Percentiles rank a stretch among this genome's conserved stretches.
phyloP scores from a whole-genome alignment of 2,888 invertebrate species.

The Brassicogethes aeneus region DNA sequence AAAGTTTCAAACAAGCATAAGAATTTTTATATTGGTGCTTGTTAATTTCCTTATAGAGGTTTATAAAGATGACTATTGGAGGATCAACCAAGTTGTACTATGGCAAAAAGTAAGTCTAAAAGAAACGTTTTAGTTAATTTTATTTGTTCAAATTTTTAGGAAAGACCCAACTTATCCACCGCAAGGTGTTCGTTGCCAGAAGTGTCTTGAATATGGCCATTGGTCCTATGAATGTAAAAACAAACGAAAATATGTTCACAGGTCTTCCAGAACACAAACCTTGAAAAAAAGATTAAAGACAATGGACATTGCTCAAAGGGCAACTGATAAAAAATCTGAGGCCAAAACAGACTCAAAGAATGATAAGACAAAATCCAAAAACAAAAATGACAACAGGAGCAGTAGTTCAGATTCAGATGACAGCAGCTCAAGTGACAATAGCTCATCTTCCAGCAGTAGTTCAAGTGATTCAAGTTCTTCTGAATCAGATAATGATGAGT shows the following conservation, averaged over 20 bases:
- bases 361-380: constrained; percentile 15
- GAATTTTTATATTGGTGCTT: too few relatives aligned
- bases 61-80: constrained; percentile 14
- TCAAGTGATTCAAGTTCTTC: constrained; percentile 14
- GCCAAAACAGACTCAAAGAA: constrained; percentile 9
- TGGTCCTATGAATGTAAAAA: constrained; percentile 93
- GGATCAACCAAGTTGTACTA: constrained; percentile 10
- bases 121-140: constrained; percentile 5
- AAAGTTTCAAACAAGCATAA: too few relatives aligned
- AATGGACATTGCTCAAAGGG: constrained; percentile 33
- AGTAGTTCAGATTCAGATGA: constrained; percentile 14
- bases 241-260: constrained; percentile 78
- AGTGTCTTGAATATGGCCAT: constrained; percentile 86
- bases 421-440: background rate
- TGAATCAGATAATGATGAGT: too few relatives aligned
- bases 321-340: constrained; percentile 22
- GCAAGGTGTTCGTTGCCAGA: constrained; percentile 79
- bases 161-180: constrained; percentile 56
- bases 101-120: constrained; percentile 13
- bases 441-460: constrained; percentile 12
- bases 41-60: too few relatives aligned
- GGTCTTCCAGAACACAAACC: constrained; percentile 74
- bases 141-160: constrained; percentile 39
- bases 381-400: constrained; percentile 10
- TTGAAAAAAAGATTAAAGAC: constrained; percentile 59